Evolutionary conservation across 2,113 vertebrate genomes (phyloP), one percentile per base, ranked within the genome.

Genomic region (Prionailurus bengalensis): DNA sequence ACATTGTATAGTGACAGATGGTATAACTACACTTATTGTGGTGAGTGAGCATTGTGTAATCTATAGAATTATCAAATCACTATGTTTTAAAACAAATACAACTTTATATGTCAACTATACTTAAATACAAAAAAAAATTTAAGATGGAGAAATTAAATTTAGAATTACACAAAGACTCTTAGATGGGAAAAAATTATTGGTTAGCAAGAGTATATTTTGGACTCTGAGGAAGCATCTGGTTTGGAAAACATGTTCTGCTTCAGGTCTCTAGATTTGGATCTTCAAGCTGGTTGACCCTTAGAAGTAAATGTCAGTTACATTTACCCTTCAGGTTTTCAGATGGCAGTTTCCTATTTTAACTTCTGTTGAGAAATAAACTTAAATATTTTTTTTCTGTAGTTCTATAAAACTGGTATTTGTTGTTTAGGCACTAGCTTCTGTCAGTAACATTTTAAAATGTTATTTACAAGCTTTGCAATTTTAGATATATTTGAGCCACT

Each of bases 221-320:
- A 89, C 71, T 91, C 53, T 95, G 45, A 88, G 63, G 87, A 97
- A 1, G 33, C 3, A 76, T n/a, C 36, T 66, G 53, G 13, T 39
- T 80, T 78, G 85, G 73, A 51, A 94, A 88, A 55, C 7, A 0
- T 0, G 31, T 63, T 66, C 51, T 88, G 78, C 92, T 85, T 82
- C 29, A 0, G 3, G 3, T 29, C 91, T 84, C 51, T 36, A 33
- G 68, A 78, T 66, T 29, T 42, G 83, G 95, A 73, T 71, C 86
- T 91, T 42, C n/a, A 61, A 74, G 79, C 96, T 99, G 98, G 65
- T 98, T 99, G 98, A 99, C 98, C 98, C 97, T 96, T 0, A 79
- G 61, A 31, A 98, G 93, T 98, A 99, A 99, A 99, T 99, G 98
- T 99, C 99, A 99, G 81, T 15, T 23, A 39, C 76, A 88, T 93